Conservation (phyloP, 2,888 invertebrate genomes). For the Nomada hirtipes region DNA sequence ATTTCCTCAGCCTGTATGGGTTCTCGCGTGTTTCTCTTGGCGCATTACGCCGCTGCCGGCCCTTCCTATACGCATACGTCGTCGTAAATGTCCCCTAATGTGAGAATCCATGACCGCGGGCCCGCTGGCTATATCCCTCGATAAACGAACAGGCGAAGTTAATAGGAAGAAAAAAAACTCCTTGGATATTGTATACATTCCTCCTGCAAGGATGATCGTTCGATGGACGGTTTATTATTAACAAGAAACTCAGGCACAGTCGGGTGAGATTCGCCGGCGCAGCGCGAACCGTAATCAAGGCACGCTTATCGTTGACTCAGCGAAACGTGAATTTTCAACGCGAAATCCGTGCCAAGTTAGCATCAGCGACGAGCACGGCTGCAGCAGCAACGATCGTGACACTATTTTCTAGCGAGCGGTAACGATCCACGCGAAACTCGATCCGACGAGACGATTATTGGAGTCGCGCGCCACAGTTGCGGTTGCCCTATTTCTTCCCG, state of each 20-base stretch:
- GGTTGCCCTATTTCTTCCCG: constrained; percentile 18
- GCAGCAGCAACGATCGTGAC: not conserved
- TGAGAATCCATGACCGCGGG: constrained; percentile 42
- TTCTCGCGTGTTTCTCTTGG: constrained; percentile 23
- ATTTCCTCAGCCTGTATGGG: constrained; percentile 24
- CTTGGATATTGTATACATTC: no score
- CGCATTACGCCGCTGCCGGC: constrained; percentile 34
- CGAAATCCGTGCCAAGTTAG: not conserved
- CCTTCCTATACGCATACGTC: not conserved
- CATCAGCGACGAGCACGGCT: not conserved
- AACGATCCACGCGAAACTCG: constrained; percentile 51
- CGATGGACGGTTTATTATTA: no score
- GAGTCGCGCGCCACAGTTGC: not conserved
- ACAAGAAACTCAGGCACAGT: no score
- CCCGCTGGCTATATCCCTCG: no score
- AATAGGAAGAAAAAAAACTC: no score
- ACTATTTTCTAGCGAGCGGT: constrained; percentile 30
- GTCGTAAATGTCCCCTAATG: constrained; percentile 54
- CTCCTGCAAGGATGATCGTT: no score
- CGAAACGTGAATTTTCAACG: constrained; percentile 41
- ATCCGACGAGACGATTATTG: constrained; percentile 42
- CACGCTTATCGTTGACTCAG: constrained; percentile 49
- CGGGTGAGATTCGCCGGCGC: not conserved
- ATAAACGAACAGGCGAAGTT: no score
- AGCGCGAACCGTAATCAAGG: constrained; percentile 18